phyloP scores from a whole-genome alignment of 2,888 invertebrate species.

The Tromatobia lineatoria region DNA sequence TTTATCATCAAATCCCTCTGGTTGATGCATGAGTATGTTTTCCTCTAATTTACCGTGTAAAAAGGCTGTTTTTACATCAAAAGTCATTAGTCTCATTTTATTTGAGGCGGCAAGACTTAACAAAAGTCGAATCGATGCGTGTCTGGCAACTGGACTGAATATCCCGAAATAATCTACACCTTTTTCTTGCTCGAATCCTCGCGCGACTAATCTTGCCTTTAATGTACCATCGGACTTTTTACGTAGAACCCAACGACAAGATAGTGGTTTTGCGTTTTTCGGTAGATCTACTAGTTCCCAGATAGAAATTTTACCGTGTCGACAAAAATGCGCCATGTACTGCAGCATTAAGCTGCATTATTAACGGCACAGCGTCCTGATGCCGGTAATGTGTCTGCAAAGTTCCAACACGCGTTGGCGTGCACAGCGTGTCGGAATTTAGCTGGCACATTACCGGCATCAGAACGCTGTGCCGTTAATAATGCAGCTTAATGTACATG shows the following conservation, averaged over 20 bases:
- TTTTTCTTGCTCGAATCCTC: conserved; percentile 74
- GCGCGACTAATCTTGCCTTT: conserved; percentile 74
- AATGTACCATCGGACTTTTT: conserved; percentile 70
- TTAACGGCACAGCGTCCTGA: no score
- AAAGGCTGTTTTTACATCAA: conserved; percentile 73
- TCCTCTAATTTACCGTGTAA: conserved; percentile 71
- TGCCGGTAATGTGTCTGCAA: no score
- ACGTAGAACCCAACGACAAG: conserved; percentile 73
- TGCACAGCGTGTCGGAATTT: no score
- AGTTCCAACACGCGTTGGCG: no score
- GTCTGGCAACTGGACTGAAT: conserved; percentile 76
- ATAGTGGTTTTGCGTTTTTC: conserved; percentile 65
- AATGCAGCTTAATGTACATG: no score
- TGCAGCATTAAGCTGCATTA: no score
- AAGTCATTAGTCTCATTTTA: conserved; percentile 66
- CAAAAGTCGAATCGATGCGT: conserved; percentile 71
- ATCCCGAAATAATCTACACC: conserved; percentile 75
- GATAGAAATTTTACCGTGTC: no score
- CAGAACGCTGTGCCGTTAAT: no score
- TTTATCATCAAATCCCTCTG: conserved; percentile 59
- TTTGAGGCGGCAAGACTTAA: conserved; percentile 72
- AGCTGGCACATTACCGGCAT: no score
- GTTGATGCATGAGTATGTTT: conserved; percentile 72
- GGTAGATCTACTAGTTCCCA: conserved; percentile 71
- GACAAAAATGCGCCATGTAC: no score